phyloP scores from a whole-genome alignment of 2,797 vertebrate species.

The Acridotheres tristis region DNA sequence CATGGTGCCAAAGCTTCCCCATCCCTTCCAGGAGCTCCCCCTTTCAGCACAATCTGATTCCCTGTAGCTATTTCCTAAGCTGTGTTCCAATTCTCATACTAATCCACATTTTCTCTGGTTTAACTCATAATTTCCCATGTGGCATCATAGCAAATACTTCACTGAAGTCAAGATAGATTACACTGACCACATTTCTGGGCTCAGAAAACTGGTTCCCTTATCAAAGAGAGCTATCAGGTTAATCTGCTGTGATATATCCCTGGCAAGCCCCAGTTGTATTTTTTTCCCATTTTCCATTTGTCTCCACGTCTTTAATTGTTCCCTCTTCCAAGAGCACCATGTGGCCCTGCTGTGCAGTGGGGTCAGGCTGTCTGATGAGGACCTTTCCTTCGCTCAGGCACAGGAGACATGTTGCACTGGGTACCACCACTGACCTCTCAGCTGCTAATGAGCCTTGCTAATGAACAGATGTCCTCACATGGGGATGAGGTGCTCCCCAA shows the following conservation, averaged over 20 bases:
- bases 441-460: constrained; percentile 18
- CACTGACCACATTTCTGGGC: constrained; percentile 49
- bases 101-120: constrained; percentile 69
- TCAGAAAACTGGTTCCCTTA: constrained; percentile 40
- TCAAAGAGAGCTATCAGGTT: constrained; percentile 48
- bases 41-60: constrained; percentile 51
- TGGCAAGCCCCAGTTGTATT: constrained; percentile 1
- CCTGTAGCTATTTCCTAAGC: constrained; percentile 48
- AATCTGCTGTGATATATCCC: constrained; percentile 33
- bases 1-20: neutral
- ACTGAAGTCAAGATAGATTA: constrained; percentile 60
- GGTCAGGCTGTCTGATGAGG: neutral
- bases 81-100: constrained; percentile 33
- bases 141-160: constrained; percentile 51
- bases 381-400: neutral
- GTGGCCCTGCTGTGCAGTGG: neutral
- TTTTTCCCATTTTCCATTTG: constrained; percentile 32
- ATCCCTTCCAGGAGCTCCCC: constrained; percentile 19
- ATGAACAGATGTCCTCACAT: neutral
- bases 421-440: neutral
- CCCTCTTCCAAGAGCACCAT: neutral
- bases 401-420: fast-evolving
- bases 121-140: constrained; percentile 71
- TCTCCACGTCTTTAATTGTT: neutral
- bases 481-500: neutral